These are phyloP conservation scores for Drosophila borealis DNA, from an alignment of 2,888 invertebrate genomes.

Conservation along the genomic window DNA sequence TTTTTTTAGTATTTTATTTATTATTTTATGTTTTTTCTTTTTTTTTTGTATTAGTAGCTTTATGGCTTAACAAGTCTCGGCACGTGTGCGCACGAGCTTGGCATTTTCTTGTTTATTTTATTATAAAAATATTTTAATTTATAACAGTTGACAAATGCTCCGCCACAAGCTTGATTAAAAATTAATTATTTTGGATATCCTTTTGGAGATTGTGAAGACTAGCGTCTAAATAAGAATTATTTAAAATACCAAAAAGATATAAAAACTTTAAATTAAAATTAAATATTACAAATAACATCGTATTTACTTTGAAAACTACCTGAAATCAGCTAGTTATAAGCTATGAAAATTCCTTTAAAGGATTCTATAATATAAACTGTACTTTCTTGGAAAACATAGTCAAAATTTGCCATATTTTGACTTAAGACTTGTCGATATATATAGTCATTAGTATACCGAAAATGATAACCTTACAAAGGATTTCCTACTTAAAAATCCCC, in stretches of 20 bases:
- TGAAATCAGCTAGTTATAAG: too few species aligned
- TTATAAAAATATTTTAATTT: slow-evolving; percentile 55
- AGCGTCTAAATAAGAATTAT: not conserved
- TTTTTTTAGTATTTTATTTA: slow-evolving; percentile 48
- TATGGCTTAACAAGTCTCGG: slow-evolving; percentile 44
- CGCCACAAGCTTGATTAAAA: not conserved
- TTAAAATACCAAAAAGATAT: not conserved
- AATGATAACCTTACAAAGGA: too few species aligned
- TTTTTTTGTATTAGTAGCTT: slow-evolving; percentile 23
- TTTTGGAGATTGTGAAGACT: slow-evolving; percentile 2
- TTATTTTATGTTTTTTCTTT: slow-evolving; percentile 15
- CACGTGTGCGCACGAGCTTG: slow-evolving; percentile 69
- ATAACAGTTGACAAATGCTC: slow-evolving; percentile 26
- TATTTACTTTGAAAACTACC: too few species aligned
- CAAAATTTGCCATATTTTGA: too few species aligned
- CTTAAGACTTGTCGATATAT: too few species aligned
- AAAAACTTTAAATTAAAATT: too few species aligned
- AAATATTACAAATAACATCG: too few species aligned
- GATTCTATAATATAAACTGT: too few species aligned
- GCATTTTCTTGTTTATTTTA: slow-evolving; percentile 21
- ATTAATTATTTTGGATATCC: slow-evolving; percentile 1
- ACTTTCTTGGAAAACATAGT: too few species aligned
- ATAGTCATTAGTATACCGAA: too few species aligned
- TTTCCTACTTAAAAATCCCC: too few species aligned
- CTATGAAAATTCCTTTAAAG: too few species aligned